These are phyloP conservation scores for Drosophila meridionalis DNA, from an alignment of 2,888 invertebrate genomes.

Conservation along the genomic window DNA sequence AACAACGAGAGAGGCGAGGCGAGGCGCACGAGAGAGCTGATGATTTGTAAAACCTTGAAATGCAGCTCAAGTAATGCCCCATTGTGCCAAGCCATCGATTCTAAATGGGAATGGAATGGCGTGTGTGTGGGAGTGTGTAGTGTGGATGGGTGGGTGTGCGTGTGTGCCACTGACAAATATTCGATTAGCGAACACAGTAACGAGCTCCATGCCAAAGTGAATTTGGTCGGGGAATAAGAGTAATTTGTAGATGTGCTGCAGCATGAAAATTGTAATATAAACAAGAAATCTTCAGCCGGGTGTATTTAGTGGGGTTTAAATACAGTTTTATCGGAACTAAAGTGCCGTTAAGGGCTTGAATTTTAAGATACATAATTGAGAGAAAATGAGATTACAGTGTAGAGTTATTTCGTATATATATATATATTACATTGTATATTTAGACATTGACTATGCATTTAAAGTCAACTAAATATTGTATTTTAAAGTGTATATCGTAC, in stretches of 20 bases:
- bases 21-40: slow-evolving; percentile 47
- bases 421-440: no score
- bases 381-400: not conserved
- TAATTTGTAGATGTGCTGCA: slow-evolving; percentile 22
- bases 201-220: slow-evolving; percentile 22
- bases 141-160: slow-evolving; percentile 1
- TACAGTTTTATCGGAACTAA: not conserved
- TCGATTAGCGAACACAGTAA: slow-evolving; percentile 32
- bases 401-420: no score
- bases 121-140: not conserved
- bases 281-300: slow-evolving; percentile 6
- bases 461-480: not conserved
- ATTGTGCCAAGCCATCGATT: slow-evolving; percentile 49
- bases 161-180: slow-evolving; percentile 33
- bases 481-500: not conserved
- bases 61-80: slow-evolving; percentile 51
- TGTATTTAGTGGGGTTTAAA: not conserved
- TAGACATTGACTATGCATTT: no score
- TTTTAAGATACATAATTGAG: not conserved
- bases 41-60: slow-evolving; percentile 73
- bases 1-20: slow-evolving; percentile 58
- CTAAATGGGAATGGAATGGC: slow-evolving; percentile 31
- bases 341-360: not conserved
- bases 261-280: slow-evolving; percentile 19
- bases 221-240: slow-evolving; percentile 21